A percentile compares a stretch with the other conserved stretches of the same genome.
These are phyloP conservation scores for Synergus gifuensis DNA, from an alignment of 2,888 invertebrate species.

Conservation along the genomic window DNA sequence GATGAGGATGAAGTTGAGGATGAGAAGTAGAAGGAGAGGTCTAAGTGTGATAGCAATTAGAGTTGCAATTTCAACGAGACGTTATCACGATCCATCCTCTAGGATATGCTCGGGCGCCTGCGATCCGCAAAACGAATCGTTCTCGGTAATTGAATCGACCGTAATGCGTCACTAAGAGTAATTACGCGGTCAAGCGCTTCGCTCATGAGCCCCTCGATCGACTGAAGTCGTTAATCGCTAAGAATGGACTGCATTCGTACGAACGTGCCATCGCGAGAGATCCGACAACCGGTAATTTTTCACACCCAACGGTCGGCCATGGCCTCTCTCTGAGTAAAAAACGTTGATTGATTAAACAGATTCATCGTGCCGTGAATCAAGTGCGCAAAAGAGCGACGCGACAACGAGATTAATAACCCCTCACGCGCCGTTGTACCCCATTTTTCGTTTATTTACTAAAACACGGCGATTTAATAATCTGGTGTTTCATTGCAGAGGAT, in stretches of 20 bases:
- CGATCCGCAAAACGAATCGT: conserved; percentile 63
- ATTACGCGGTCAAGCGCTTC: conserved; percentile 64
- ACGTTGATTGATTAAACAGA: conserved; percentile 34
- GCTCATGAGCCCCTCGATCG: conserved; percentile 43
- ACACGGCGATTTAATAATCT: not conserved
- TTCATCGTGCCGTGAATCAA: conserved; percentile 16
- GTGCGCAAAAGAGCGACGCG: conserved; percentile 7
- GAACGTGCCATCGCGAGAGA: conserved; percentile 1
- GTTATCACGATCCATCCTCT: conserved; percentile 58
- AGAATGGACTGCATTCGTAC: conserved; percentile 31
- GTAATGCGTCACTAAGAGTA: conserved; percentile 68
- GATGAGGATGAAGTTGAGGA: not conserved
- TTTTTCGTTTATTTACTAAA: not conserved
- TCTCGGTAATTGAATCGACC: conserved; percentile 67
- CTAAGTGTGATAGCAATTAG: conserved; percentile 62
- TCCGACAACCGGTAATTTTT: conserved; percentile 23
- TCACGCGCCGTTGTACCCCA: not conserved
- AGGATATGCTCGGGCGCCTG: conserved; percentile 46
- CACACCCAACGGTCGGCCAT: not conserved
- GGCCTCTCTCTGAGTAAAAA: not conserved
- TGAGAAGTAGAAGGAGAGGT: conserved; percentile 16
- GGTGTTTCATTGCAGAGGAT: not conserved
- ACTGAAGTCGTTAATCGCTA: conserved; percentile 21
- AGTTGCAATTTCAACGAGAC: conserved; percentile 60
- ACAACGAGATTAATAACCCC: conserved; percentile 38